phyloP scores from a whole-genome alignment of 2,888 invertebrate genomes.

The Amphipyra tragopoginis region DNA sequence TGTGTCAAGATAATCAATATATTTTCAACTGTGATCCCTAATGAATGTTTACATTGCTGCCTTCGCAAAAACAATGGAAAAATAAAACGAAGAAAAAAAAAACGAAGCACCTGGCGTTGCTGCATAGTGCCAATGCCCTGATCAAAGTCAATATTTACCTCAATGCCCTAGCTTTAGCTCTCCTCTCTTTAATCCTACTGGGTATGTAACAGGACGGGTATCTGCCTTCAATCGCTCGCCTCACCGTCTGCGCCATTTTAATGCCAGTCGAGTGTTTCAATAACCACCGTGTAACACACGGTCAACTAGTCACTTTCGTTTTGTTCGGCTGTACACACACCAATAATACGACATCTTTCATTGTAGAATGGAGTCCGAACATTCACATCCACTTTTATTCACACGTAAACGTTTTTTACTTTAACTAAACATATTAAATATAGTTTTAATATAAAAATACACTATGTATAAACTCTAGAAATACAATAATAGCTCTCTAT shows the following conservation, averaged over 20 bases:
- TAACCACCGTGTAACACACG: constrained; percentile 73
- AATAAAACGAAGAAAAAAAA: constrained; percentile 27
- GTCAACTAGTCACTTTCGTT: constrained; percentile 88
- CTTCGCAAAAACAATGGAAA: constrained; percentile 17
- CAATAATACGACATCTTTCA: constrained; percentile 86
- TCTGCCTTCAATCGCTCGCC: constrained; percentile 93
- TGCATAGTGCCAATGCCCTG: constrained; percentile 36
- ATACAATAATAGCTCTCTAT: constrained; percentile 30
- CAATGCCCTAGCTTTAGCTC: constrained; percentile 91
- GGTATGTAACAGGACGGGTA: constrained; percentile 94
- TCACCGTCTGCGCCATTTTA: constrained; percentile 93
- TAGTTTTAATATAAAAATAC: constrained; percentile 51
- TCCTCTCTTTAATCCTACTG: constrained; percentile 93
- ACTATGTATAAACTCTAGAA: constrained; percentile 40
- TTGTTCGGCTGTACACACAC: constrained; percentile 86
- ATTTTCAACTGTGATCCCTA: neutral
- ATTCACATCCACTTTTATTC: constrained; percentile 57
- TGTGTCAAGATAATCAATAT: constrained; percentile 3
- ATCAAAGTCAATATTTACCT: constrained; percentile 73
- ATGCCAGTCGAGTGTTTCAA: constrained; percentile 65
- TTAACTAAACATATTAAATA: constrained; percentile 52
- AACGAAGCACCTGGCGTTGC: constrained; percentile 17
- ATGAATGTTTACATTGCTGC: constrained; percentile 7
- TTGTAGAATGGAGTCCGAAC: constrained; percentile 68
- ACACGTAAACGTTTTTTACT: constrained; percentile 56